Percentiles rank a stretch among this genome's conserved stretches.
Evolutionary conservation across 2,797 vertebrate species (phyloP).

Genomic region (Tokudaia tokunoshimensis): DNA sequence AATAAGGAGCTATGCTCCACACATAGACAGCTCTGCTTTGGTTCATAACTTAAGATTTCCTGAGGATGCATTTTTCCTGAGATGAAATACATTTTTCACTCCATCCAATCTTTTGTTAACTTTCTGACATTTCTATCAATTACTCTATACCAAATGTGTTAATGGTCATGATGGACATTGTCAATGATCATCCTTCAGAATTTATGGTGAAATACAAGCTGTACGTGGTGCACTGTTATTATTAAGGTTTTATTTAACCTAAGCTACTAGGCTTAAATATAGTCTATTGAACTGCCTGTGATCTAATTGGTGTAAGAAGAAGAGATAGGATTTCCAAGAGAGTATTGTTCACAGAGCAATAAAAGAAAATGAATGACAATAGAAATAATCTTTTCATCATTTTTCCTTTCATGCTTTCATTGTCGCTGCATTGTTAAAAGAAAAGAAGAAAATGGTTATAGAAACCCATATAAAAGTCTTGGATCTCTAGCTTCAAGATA

Average conservation of each 20-base stretch:
- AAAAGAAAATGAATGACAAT: conserved; percentile 62
- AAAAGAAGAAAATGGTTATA: conserved; percentile 20
- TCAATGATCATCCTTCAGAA: conserved; percentile 45
- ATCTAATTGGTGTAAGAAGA: conserved; percentile 54
- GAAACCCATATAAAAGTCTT: conserved; percentile 71
- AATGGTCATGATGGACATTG: background rate
- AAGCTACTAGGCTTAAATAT: background rate
- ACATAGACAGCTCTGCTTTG: conserved; percentile 15
- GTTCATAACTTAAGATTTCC: conserved; percentile 20
- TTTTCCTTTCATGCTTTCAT: conserved; percentile 69
- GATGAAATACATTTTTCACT: conserved; percentile 34
- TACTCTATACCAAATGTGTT: background rate
- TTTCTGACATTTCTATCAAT: conserved; percentile 44
- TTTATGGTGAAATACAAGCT: conserved; percentile 56
- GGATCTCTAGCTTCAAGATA: conserved; percentile 59
- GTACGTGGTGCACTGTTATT: background rate
- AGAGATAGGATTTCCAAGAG: background rate
- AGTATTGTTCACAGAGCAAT: conserved; percentile 61
- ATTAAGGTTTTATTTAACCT: conserved; percentile 30
- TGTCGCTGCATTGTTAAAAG: conserved; percentile 60
- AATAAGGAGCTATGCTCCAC: conserved; percentile 24
- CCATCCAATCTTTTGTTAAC: conserved; percentile 38
- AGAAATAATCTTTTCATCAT: conserved; percentile 77
- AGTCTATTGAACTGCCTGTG: conserved; percentile 55
- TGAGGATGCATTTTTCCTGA: conserved; percentile 10